Base-by-base conservation (phyloP, 2,113 vertebrate genomes). In the Athene noctua region DNA sequence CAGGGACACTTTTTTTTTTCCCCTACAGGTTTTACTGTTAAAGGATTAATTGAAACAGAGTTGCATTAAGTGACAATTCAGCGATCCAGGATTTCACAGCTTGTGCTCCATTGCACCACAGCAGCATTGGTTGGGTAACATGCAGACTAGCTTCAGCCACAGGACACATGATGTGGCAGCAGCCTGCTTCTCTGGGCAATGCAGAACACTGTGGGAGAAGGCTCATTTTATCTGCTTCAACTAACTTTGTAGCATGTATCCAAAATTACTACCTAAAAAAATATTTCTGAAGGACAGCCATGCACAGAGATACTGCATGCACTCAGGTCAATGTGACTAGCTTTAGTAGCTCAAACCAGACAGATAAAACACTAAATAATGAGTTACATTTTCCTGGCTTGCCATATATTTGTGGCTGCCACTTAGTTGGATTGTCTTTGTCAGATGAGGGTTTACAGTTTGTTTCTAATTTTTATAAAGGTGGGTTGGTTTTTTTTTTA, bases 81-180 rank as follows among this genome's bases (percentile, higher is more conserved):
- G 54, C 6, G 11, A 80, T 40, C 11, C 52, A 66, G 77, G 51
- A 65, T 59, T 83, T 86, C 5, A 6, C 57, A 82, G 29, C 16
- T 70, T 49, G n/a, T 66, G n/a, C 38, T 88, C 22, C 23, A 27
- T 0, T 22, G 47, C 51, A 74, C n/a, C 44, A 40, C 19, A 32
- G 23, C 20, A 74, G 32, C 40, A 30, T 1, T 10, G 21, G 61
- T 46, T 61, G 70, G 72, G 40, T 79, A 70, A 61, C 0, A 0
- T 9, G 55, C 30, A 54, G n/a, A 25, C 19, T 7, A 23, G 34
- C 34, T 73, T 58, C 44, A 59, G 88, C 27, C 30, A 54, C 23
- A n/a, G 71, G 20, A 63, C 0, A 0, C 3, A 9, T 22, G 18
- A 79, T 2, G 17, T 42, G 71, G 59, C 38, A 86, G 15, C 49